These are phyloP conservation scores for Paramormyrops kingsleyae DNA, from an alignment of 2,113 vertebrate species.

Conservation along the genomic window DNA sequence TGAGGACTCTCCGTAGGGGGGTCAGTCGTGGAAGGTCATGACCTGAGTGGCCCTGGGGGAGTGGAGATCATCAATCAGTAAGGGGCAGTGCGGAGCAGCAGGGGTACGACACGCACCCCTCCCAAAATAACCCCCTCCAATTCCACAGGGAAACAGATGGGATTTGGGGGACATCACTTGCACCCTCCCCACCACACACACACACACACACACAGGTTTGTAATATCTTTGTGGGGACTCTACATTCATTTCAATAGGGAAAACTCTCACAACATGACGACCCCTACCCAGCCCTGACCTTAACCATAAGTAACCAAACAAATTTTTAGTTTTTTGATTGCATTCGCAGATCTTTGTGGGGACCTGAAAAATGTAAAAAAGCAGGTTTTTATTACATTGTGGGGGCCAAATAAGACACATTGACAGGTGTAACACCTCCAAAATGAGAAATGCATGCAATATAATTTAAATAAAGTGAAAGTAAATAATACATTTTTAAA, in stretches of 20 bases:
- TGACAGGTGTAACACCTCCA: not conserved
- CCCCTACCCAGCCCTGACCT: too few species aligned
- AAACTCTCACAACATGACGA: too few species aligned
- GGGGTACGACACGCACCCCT: constrained; percentile 34
- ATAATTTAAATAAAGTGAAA: not conserved
- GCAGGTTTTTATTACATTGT: too few species aligned
- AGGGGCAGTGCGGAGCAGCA: constrained; percentile 41
- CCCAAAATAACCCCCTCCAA: constrained; percentile 13
- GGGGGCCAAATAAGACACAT: not conserved
- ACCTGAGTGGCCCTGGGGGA: constrained; percentile 40
- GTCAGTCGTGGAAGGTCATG: constrained; percentile 38
- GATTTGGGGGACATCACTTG: constrained; percentile 36
- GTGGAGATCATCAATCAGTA: constrained; percentile 46
- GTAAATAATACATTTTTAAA: not conserved
- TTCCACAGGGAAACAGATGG: constrained; percentile 52
- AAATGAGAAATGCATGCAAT: not conserved
- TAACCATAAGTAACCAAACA: too few species aligned
- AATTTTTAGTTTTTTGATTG: too few species aligned
- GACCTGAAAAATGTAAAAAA: too few species aligned
- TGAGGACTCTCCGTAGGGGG: constrained; percentile 33
- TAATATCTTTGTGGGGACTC: too few species aligned
- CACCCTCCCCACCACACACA: constrained; percentile 3
- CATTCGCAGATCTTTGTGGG: too few species aligned
- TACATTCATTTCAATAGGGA: too few species aligned
- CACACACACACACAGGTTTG: constrained; percentile 7